phyloP scores from a whole-genome alignment of 2,888 invertebrate genomes.

The Lepidocyrtoides sp. region DNA sequence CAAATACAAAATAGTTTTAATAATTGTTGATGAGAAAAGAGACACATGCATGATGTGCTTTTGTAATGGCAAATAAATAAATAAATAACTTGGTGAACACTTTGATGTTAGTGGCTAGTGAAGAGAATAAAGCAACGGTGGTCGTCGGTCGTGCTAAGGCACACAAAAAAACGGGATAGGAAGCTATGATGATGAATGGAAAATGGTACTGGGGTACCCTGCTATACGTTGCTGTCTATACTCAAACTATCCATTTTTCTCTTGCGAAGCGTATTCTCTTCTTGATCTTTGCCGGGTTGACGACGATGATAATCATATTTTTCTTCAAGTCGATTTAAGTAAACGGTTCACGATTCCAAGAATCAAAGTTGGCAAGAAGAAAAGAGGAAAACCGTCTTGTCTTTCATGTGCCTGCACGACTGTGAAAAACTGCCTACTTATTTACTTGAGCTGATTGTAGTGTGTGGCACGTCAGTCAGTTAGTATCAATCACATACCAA shows the following conservation, averaged over 20 bases:
- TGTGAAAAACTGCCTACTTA: neutral
- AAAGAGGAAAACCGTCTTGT: slow-evolving; percentile 22
- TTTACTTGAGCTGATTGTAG: slow-evolving; percentile 23
- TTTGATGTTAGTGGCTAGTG: neutral
- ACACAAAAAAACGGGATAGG: neutral
- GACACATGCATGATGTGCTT: neutral
- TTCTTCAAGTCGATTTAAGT: slow-evolving; percentile 48
- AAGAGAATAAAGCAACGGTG: neutral
- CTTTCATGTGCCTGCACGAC: slow-evolving; percentile 51
- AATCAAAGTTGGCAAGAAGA: slow-evolving; percentile 57
- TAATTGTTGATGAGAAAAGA: slow-evolving; percentile 10
- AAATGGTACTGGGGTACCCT: neutral
- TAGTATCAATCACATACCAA: slow-evolving; percentile 54
- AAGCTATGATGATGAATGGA: neutral
- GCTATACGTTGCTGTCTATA: neutral
- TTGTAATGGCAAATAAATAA: no score
- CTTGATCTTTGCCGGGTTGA: neutral
- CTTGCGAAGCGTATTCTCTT: neutral
- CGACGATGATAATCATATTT: slow-evolving; percentile 49
- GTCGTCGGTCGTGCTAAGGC: no score
- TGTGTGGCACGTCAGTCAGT: slow-evolving; percentile 12
- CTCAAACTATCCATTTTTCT: slow-evolving; percentile 12
- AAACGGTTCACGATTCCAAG: slow-evolving; percentile 70
- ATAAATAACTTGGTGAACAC: neutral
- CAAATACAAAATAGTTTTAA: no score